Conservation (phyloP, 1,140 invertebrate genomes). For the Philaenus spumarius region DNA sequence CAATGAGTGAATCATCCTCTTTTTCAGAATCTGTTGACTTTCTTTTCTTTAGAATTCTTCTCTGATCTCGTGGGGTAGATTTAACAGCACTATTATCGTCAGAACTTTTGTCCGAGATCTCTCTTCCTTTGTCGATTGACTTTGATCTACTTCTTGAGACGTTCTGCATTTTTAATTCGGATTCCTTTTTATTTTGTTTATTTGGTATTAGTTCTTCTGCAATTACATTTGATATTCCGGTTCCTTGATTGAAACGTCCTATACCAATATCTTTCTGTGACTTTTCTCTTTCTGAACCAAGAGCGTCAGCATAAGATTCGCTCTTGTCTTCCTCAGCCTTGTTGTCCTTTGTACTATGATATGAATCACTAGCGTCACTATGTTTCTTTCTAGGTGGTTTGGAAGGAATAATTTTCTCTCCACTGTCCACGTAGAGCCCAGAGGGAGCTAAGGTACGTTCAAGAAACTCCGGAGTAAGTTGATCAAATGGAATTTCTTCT, state of each 20-base stretch:
- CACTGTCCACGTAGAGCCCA: neutral
- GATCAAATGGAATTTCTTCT: constrained; percentile 38
- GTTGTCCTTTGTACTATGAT: constrained; percentile 14
- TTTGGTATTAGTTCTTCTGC: constrained; percentile 2
- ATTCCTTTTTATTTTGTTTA: neutral
- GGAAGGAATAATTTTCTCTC: constrained; percentile 1
- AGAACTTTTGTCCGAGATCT: constrained; percentile 9
- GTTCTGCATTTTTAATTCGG: constrained; percentile 1
- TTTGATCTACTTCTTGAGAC: constrained; percentile 12
- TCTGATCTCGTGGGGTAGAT: neutral
- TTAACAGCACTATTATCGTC: neutral
- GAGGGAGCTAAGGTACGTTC: constrained; percentile 31
- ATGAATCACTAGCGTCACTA: constrained; percentile 11
- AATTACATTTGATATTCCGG: constrained; percentile 18
- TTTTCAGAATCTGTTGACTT: constrained; percentile 29
- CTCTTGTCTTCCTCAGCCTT: constrained; percentile 11
- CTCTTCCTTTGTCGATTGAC: constrained; percentile 2
- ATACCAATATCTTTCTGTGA: constrained; percentile 47
- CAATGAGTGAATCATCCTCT: constrained; percentile 31
- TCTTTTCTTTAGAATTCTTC: constrained; percentile 15
- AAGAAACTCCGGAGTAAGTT: constrained; percentile 38
- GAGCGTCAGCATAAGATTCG: constrained; percentile 13
- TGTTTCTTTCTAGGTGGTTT: constrained; percentile 13
- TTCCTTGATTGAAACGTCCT: constrained; percentile 48
- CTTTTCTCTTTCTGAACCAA: constrained; percentile 39